A percentile compares a stretch with the other conserved stretches of the same genome.
These are phyloP conservation scores for Labia minor DNA, from an alignment of 2,888 invertebrate genomes.

Conservation along the genomic window DNA sequence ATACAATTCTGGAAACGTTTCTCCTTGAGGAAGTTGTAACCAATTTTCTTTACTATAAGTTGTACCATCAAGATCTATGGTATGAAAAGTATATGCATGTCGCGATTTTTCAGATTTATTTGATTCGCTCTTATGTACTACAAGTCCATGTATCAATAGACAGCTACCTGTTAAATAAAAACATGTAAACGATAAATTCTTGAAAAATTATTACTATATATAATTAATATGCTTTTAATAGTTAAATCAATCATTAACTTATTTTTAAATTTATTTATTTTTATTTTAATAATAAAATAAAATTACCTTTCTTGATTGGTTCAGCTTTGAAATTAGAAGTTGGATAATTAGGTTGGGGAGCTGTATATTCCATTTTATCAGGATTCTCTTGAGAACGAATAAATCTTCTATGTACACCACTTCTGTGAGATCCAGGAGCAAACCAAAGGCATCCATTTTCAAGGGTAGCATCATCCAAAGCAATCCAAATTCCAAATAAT, in stretches of 20 bases:
- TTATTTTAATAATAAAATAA: conserved; percentile 18
- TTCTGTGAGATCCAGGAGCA: conserved; percentile 81
- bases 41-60: conserved; percentile 74
- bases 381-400: conserved; percentile 49
- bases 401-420: conserved; percentile 62
- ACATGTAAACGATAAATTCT: background rate
- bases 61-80: conserved; percentile 66
- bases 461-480: conserved; percentile 81
- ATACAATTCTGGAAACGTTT: conserved; percentile 61
- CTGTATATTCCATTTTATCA: conserved; percentile 59
- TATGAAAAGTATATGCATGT: conserved; percentile 92
- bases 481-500: conserved; percentile 88
- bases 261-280: no score
- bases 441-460: conserved; percentile 95
- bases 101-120: conserved; percentile 77
- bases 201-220: background rate
- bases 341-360: conserved; percentile 56
- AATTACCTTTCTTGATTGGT: conserved; percentile 71
- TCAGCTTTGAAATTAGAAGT: conserved; percentile 62
- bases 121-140: conserved; percentile 81
- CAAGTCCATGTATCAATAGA: conserved; percentile 81
- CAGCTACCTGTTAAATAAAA: conserved; percentile 55
- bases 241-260: no score
- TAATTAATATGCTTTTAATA: no score
- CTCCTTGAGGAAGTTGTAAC: conserved; percentile 61